Base-by-base conservation (phyloP, 30 jellyfish, hydroid and myxozoan species). In the Aurelia aurita region DNA sequence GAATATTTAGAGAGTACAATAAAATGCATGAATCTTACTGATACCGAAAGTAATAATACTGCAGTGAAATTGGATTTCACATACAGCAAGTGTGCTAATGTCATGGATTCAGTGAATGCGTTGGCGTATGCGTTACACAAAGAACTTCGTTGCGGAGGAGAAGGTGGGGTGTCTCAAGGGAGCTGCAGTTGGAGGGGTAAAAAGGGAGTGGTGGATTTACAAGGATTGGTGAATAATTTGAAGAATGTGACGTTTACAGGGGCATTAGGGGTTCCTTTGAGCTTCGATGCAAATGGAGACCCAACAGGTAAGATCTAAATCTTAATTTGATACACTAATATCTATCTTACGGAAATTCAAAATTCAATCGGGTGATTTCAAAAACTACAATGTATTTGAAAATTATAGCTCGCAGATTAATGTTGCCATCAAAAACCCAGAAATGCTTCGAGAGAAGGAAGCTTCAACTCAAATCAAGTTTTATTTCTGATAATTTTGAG, bases 251-350 rank as follows among this genome's bases (percentile, higher is more conserved):
- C 74, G 5, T 87, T 87, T 65, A 77, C 90, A 10, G 96, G 89
- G 25, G 87, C 79, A 51, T 7, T 67, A 43, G 96, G 91, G 2
- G 80, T 86, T 49, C 90, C 96, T 23, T 29, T 87, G 76, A 87
- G 71, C 44, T 87, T 87, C 71, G 96, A 87, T 51, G 73, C 64
- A 10, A 87, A 87, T 44, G 96, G 96, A 51, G 96, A 87, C 63
- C 90, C 90, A 16, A 58, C 69, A 62, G 94, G 94, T 84, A 71
- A 84, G 27, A 13, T 13, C 10, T 11, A 46, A 4, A 7, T 7
- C 29, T 58, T 23, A 58, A 3, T 19, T 58, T 6, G 26, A 19
- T 20, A 58, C 69, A 57, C 12, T 5, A 19, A n/a, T 57, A 5
- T 34, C 46, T 13, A n/a, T n/a, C n/a, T n/a, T n/a, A n/a, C n/a